A percentile compares a stretch with the other conserved stretches of the same genome.
These are phyloP conservation scores for Camponotus vicinus DNA, from an alignment of 1,140 invertebrate genomes.

Conservation along the genomic window DNA sequence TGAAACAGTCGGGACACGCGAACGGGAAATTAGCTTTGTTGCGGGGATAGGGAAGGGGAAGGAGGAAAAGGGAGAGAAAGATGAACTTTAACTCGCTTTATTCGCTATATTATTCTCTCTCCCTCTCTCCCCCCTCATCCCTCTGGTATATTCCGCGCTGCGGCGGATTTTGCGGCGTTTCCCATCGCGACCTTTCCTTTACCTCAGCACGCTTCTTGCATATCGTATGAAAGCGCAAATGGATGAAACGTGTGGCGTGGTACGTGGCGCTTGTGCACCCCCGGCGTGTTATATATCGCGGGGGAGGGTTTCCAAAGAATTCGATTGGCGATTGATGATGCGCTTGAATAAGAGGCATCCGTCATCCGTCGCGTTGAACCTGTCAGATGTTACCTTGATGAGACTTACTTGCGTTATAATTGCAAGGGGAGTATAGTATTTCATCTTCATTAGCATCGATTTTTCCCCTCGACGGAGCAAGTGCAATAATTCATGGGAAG, in stretches of 20 bases:
- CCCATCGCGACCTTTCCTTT: slow-evolving; percentile 37
- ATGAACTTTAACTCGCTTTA: slow-evolving; percentile 65
- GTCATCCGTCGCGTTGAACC: neutral
- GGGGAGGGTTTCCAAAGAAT: neutral
- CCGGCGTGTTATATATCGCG: slow-evolving; percentile 19
- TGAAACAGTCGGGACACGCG: slow-evolving; percentile 57
- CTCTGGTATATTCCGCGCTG: slow-evolving; percentile 3
- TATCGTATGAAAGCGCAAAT: slow-evolving; percentile 44
- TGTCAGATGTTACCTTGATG: slow-evolving; percentile 17
- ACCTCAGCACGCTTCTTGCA: slow-evolving; percentile 29
- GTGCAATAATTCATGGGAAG: slow-evolving; percentile 25
- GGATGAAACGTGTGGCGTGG: neutral
- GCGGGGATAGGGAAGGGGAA: neutral
- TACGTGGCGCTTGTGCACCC: neutral
- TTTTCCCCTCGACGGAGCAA: neutral
- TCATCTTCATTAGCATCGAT: slow-evolving; percentile 24
- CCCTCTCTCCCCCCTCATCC: no score
- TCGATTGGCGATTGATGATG: slow-evolving; percentile 2
- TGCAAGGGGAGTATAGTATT: neutral
- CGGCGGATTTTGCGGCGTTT: slow-evolving; percentile 46
- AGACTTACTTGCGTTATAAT: neutral
- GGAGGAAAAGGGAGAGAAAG: neutral
- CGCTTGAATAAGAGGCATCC: neutral
- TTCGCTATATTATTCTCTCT: slow-evolving; percentile 57
- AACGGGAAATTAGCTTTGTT: slow-evolving; percentile 65